Conservation (phyloP, 1,140 invertebrate genomes). For the Listronotus oregonensis region DNA sequence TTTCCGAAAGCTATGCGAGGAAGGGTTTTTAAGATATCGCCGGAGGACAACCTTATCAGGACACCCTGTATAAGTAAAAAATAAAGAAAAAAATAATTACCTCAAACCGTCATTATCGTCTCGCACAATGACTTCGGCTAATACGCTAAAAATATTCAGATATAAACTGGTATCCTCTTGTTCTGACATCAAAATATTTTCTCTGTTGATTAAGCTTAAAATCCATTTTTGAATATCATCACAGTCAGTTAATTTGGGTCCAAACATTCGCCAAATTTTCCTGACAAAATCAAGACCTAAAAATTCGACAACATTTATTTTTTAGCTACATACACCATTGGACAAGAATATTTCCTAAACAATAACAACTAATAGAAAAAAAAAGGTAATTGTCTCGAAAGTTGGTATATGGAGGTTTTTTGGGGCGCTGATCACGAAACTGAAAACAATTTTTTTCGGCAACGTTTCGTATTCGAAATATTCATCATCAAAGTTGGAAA, state of each 20-base stretch:
- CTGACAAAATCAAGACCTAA: conserved; percentile 28
- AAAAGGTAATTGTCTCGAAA: too few species aligned
- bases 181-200: conserved; percentile 5
- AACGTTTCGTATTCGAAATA: too few species aligned
- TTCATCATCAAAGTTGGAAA: too few species aligned
- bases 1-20: too few species aligned
- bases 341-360: too few species aligned
- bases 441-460: too few species aligned
- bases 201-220: conserved; percentile 10
- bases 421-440: too few species aligned
- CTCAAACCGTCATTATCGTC: conserved; percentile 11
- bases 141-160: conserved; percentile 20
- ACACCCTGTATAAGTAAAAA: too few species aligned
- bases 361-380: too few species aligned
- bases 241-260: neutral
- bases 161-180: conserved; percentile 11
- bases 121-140: conserved; percentile 16
- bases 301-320: neutral
- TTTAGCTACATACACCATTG: neutral
- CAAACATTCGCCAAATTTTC: conserved; percentile 18
- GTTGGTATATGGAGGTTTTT: too few species aligned
- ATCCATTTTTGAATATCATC: conserved; percentile 26
- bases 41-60: too few species aligned
- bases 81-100: neutral
- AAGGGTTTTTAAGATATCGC: too few species aligned